A percentile compares a stretch with the other conserved stretches of the same genome.
These are phyloP conservation scores for Cyanoderma ruficeps DNA, from an alignment of 2,113 vertebrate genomes.

Conservation along the genomic window DNA sequence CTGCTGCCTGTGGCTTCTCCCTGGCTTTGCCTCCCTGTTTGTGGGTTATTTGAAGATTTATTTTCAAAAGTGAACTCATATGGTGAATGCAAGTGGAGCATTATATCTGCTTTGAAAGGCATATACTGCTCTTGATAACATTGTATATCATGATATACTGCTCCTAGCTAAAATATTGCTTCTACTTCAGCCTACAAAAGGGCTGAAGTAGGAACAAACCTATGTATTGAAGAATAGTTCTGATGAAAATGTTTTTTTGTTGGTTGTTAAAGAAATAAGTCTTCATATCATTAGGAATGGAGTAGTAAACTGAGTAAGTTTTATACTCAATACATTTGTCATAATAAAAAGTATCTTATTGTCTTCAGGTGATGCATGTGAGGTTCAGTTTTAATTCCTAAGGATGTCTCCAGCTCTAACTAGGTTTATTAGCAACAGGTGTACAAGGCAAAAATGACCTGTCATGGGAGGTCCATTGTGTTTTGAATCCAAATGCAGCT, in stretches of 20 bases:
- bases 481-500: not conserved
- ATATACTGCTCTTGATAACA: conserved; percentile 21
- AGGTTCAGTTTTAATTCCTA: not conserved
- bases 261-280: not conserved
- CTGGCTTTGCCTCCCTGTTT: conserved; percentile 3
- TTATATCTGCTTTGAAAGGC: conserved; percentile 52
- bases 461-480: not conserved
- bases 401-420: not conserved
- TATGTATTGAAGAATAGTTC: not conserved
- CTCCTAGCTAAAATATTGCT: conserved; percentile 31
- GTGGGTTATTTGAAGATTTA: conserved; percentile 52
- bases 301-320: not conserved
- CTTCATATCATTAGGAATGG: conserved; percentile 1
- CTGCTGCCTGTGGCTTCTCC: conserved; percentile 3
- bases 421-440: not conserved
- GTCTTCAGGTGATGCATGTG: not conserved
- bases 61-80: conserved; percentile 47
- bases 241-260: conserved; percentile 35
- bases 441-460: not conserved
- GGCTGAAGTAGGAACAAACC: conserved; percentile 47
- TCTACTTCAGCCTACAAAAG: not conserved
- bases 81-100: conserved; percentile 43
- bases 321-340: conserved; percentile 13
- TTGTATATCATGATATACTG: not conserved
- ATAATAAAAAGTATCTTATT: conserved; percentile 5